Conservation (phyloP, 2,113 vertebrate genomes). For the Labrus mixtus region DNA sequence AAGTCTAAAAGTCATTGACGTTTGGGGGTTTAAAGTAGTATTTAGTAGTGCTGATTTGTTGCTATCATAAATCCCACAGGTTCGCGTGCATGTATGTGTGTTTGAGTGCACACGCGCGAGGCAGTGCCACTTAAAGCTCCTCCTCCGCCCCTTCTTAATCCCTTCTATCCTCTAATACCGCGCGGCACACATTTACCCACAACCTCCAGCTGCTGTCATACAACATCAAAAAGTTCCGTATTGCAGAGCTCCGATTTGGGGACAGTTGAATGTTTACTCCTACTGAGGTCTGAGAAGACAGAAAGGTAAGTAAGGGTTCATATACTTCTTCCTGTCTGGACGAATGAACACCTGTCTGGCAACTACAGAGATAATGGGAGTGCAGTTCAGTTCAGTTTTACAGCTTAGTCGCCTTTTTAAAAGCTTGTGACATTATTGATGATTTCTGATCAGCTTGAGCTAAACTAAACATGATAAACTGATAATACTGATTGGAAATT, state of each 20-base stretch:
- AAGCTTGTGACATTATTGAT: conserved; percentile 16
- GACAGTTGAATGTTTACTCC: background rate
- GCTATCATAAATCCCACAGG: background rate
- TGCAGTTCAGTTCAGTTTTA: conserved; percentile 39
- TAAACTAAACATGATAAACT: background rate
- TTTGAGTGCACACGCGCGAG: conserved; percentile 8
- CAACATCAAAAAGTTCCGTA: background rate
- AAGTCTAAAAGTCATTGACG: background rate
- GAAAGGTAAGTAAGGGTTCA: conserved; percentile 37
- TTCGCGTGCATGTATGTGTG: background rate
- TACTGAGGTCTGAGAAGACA: background rate
- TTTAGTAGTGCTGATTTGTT: conserved; percentile 9
- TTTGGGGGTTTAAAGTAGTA: conserved; percentile 18
- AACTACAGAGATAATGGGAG: background rate
- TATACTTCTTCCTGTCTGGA: background rate
- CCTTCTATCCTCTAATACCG: conserved; percentile 70
- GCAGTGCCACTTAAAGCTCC: conserved; percentile 66
- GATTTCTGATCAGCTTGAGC: conserved; percentile 9
- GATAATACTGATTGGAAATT: conserved; percentile 25
- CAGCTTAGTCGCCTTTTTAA: conserved; percentile 27
- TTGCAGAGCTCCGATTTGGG: conserved; percentile 1
- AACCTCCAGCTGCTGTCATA: conserved; percentile 28
- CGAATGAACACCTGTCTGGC: conserved; percentile 26
- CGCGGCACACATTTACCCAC: conserved; percentile 24
- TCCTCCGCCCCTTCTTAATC: conserved; percentile 71